These are phyloP conservation scores for Apodemus speciosus DNA, from an alignment of 2,113 vertebrate species.

Conservation along the genomic window DNA sequence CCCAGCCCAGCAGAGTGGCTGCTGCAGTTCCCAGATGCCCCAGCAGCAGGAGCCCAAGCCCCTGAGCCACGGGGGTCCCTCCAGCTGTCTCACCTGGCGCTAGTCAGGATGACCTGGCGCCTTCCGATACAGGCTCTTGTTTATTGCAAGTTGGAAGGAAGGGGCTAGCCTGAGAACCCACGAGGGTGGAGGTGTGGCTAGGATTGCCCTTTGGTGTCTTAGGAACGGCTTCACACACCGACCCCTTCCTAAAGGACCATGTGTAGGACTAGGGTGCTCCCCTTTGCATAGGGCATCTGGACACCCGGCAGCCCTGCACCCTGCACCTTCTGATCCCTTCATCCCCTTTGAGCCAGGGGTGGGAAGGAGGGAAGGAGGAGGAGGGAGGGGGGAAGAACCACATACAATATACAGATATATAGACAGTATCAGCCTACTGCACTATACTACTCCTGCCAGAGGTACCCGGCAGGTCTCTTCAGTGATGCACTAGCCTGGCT, in stretches of 20 bases:
- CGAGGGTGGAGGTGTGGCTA: neutral
- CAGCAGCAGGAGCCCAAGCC: slow-evolving; percentile 24
- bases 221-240: neutral
- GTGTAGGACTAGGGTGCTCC: neutral
- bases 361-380: neutral
- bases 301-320: neutral
- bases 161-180: neutral
- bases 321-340: neutral
- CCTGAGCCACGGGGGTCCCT: neutral
- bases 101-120: neutral
- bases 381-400: neutral
- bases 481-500: fast-evolving
- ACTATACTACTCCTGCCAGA: fast-evolving
- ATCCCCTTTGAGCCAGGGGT: neutral
- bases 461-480: neutral
- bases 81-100: neutral
- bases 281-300: neutral
- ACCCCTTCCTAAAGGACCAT: neutral
- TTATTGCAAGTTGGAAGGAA: no score
- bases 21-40: neutral
- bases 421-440: no score
- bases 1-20: neutral
- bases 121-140: neutral
- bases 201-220: neutral
- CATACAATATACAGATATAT: no score